Conservation (phyloP, 2,888 invertebrate genomes). For the Amitus sp. region DNA sequence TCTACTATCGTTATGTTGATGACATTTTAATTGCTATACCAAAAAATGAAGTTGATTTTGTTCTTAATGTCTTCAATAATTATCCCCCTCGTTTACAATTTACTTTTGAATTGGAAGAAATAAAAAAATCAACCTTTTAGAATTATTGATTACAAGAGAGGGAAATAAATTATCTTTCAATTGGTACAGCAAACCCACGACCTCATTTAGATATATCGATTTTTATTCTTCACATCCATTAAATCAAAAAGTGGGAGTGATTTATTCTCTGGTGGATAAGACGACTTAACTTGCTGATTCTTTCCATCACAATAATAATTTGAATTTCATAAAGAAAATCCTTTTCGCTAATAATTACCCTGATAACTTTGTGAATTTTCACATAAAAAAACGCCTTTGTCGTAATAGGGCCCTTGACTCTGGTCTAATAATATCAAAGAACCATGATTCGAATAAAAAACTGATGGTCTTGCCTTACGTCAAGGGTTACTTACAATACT, state of each 20-base stretch:
- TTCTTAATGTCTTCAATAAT: neutral
- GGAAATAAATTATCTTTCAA: neutral
- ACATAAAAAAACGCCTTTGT: too few species aligned
- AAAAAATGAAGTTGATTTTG: neutral
- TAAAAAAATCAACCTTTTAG: neutral
- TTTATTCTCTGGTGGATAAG: slow-evolving; percentile 2
- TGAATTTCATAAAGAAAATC: too few species aligned
- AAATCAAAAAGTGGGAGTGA: slow-evolving; percentile 7
- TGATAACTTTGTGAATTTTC: too few species aligned
- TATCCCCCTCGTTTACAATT: neutral
- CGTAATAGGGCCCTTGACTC: too few species aligned
- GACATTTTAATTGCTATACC: slow-evolving; percentile 3
- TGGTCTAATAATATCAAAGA: too few species aligned
- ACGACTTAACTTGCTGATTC: neutral
- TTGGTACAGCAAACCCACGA: neutral
- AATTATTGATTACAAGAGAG: neutral
- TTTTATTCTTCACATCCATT: neutral
- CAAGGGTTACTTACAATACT: too few species aligned
- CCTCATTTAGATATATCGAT: neutral
- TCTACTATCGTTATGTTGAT: slow-evolving; percentile 10
- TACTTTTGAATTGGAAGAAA: neutral
- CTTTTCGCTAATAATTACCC: too few species aligned
- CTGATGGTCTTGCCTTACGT: too few species aligned
- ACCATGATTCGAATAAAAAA: too few species aligned
- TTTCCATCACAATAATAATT: too few species aligned